Base-by-base conservation (phyloP, 2,797 vertebrate species). In the Knipowitschia caucasica region DNA sequence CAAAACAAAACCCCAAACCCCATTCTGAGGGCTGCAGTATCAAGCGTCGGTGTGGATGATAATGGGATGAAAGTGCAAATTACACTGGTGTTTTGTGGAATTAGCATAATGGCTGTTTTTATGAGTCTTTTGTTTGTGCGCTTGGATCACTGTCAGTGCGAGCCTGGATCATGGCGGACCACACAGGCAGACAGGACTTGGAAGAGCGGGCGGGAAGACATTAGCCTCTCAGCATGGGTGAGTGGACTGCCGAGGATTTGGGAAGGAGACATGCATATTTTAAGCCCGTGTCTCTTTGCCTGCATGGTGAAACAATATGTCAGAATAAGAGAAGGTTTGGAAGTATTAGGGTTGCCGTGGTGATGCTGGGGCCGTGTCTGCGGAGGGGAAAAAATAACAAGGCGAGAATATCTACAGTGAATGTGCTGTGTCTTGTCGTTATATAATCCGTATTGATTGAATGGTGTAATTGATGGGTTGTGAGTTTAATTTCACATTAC, bases 221-320 rank as follows among this genome's bases (percentile, higher is more conserved):
- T 82, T 81, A 77, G 59, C 66, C 64, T 78, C 79, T 64, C 81
- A 78, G 78, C 77, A 73, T 72, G 76, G 51, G 59, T 71, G 63
- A 76, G 64, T 29, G 58, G 63, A 75, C 69, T 67, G 74, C 57
- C 30, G 56, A 56, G 45, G 53, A 63, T 54, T 70, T 51, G 57
- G 59, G 30, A 61, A 15, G 27, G 18, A 43, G 67, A 65, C 71
- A 63, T 62, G 44, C 51, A n/a, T 63, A 71, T 40, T 63, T 60
- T 39, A 43, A 58, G 31, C 56, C 30, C 45, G 42, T 38, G 43
- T 74, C 21, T 63, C 64, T 73, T 75, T 64, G 10, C 69, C 61
- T 43, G 10, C 69, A 59, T 43, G 30, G 46, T 59, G 55, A 67
- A 62, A 71, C 39, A 62, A 58, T 26, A 36, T 54, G 12, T 11